phyloP scores from a whole-genome alignment of 2,888 invertebrate species.

The Sarcophaga carnaria region DNA sequence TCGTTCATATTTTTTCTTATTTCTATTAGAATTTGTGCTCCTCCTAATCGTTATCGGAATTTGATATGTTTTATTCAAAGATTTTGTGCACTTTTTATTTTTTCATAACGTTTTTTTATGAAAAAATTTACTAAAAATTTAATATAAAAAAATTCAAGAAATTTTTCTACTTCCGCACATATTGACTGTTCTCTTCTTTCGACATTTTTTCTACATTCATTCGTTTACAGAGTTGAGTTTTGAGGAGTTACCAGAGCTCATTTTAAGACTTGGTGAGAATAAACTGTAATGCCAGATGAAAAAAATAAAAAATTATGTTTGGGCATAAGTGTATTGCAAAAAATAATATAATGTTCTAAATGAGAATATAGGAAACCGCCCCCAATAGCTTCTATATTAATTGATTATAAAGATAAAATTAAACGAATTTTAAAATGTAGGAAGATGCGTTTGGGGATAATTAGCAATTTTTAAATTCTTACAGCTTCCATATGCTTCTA shows the following conservation, averaged over 20 bases:
- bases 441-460: too few species aligned
- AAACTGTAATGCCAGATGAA: slow-evolving; percentile 12
- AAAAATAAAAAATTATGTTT: background rate
- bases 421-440: too few species aligned
- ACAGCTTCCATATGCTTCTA: too few species aligned
- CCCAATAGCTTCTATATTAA: too few species aligned
- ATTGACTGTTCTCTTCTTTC: slow-evolving; percentile 56
- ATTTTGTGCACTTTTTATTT: slow-evolving; percentile 57
- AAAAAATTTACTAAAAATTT: slow-evolving; percentile 49
- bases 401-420: too few species aligned
- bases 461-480: too few species aligned
- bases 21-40: slow-evolving; percentile 45
- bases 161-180: slow-evolving; percentile 64
- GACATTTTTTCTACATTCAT: slow-evolving; percentile 11
- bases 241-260: slow-evolving; percentile 5
- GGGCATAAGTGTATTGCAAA: background rate
- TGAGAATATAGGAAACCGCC: too few species aligned
- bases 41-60: background rate
- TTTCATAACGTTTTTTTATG: slow-evolving; percentile 48
- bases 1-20: slow-evolving; percentile 54
- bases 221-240: slow-evolving; percentile 51
- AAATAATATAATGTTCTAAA: too few species aligned
- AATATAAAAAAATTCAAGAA: slow-evolving; percentile 33
- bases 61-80: slow-evolving; percentile 62
- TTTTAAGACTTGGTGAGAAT: background rate